Evolutionary conservation across 2,797 vertebrate genomes (phyloP).

Genomic region (Micromesistius poutassou): DNA sequence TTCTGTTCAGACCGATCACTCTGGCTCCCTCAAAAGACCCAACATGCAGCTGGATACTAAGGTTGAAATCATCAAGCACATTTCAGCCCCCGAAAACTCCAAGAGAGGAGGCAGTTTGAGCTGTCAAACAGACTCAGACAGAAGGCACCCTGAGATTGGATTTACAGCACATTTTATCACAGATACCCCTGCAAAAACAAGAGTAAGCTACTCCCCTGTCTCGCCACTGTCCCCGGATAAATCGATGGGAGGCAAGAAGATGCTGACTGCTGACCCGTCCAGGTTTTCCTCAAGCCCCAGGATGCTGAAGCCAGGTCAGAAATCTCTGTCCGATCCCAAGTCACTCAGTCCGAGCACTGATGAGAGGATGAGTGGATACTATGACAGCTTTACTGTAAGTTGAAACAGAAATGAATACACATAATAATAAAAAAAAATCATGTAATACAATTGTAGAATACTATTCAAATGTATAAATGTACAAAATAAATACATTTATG

Average conservation of each 20-base stretch:
- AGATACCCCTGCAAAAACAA: constrained; percentile 86
- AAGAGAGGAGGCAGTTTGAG: constrained; percentile 90
- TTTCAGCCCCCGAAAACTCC: constrained; percentile 93
- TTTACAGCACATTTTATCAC: constrained; percentile 88
- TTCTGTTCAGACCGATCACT: constrained; percentile 97
- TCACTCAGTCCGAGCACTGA: constrained; percentile 91
- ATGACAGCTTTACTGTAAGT: constrained; percentile 92
- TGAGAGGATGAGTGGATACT: constrained; percentile 87
- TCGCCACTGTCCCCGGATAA: constrained; percentile 90
- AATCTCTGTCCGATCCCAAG: constrained; percentile 93
- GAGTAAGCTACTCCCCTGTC: constrained; percentile 88
- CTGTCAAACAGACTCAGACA: constrained; percentile 92
- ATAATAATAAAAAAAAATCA: not conserved
- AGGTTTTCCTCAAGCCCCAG: constrained; percentile 89
- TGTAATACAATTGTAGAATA: not conserved
- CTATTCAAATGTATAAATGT: not conserved
- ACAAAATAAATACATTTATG: not conserved
- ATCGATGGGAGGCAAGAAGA: constrained; percentile 85
- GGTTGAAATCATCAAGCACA: constrained; percentile 94
- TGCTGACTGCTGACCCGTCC: constrained; percentile 83
- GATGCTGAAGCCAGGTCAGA: constrained; percentile 86
- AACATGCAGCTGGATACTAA: constrained; percentile 87
- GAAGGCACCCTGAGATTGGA: constrained; percentile 87
- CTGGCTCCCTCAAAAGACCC: constrained; percentile 88
- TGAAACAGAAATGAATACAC: not conserved